Evolutionary conservation across 2,888 invertebrate species (phyloP), one percentile per base, ranked within the genome.

Genomic region (Lumbricus terrestris): DNA sequence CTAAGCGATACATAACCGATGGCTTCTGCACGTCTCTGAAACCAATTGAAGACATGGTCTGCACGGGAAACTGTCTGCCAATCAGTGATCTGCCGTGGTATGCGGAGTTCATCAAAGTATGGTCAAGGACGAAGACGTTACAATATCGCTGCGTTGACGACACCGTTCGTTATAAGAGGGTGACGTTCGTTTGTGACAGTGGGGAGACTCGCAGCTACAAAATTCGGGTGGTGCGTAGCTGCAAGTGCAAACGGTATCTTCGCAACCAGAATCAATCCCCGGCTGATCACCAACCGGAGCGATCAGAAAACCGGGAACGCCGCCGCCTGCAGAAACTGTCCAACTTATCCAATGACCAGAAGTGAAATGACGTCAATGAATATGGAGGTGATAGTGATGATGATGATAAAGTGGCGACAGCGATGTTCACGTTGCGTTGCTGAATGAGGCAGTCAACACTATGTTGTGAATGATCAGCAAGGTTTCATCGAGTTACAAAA

Each of bases 91-190:
- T 95, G 89, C 94, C 94, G 8, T 94, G 95, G 94, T 95, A 94
- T 93, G 93, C 94, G 23, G 94, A 95, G 91, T 94, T 94, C 91
- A 93, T 94, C 90, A 94, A 95, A 92, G 92, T 93, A 42, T 93
- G 94, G 93, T 93, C 93, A 20, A 91, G 92, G 40, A 93, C 93
- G 42, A 94, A 94, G 91, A 91, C 93, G 15, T 93, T 93, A 40
- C 94, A 95, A 90, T 94, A 93, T 93, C 93, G 94, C 82, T 95
- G 95, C 90, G 94, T 94, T 20, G 94, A 95, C 89, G 94, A 94
- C 90, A 92, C 93, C 13, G 93, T 94, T 15, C 92, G 92, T 89
- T 92, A 93, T 69, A 93, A 93, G 91, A 92, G 93, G 90, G 94
- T 95, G 82, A 92, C 93, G 89, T 93, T 95, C 89, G 90, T 94